Evolutionary conservation across 2,797 vertebrate species (phyloP).

Genomic region (Enteromius radiatus): DNA sequence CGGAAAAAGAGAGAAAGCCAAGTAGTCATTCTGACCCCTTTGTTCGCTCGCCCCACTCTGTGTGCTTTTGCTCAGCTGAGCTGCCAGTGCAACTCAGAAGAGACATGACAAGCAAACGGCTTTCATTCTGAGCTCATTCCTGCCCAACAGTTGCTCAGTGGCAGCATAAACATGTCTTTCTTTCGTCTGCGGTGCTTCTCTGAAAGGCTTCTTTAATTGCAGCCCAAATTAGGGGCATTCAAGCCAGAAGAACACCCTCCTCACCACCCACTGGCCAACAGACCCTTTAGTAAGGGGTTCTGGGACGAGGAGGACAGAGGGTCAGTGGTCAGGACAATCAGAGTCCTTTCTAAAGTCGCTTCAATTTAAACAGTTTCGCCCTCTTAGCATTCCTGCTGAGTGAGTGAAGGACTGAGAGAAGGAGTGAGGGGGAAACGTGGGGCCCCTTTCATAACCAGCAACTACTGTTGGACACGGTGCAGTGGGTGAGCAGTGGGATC

Average conservation of each 20-base stretch:
- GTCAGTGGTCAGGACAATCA: conserved; percentile 75
- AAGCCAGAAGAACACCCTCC: conserved; percentile 48
- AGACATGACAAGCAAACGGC: conserved; percentile 69
- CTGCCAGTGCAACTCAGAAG: conserved; percentile 65
- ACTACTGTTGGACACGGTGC: conserved; percentile 42
- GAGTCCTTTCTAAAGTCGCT: conserved; percentile 65
- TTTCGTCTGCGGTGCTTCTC: conserved; percentile 71
- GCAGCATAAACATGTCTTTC: conserved; percentile 82
- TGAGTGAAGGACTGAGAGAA: conserved; percentile 45
- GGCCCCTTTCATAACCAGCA: conserved; percentile 48
- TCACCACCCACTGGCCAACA: conserved; percentile 53
- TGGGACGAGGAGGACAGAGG: conserved; percentile 70
- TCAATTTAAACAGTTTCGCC: conserved; percentile 74
- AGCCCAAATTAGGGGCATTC: conserved; percentile 71
- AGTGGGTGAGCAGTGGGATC: conserved; percentile 58
- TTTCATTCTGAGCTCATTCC: conserved; percentile 67
- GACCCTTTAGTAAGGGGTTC: conserved; percentile 67
- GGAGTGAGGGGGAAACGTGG: conserved; percentile 35
- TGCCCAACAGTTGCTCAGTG: conserved; percentile 60
- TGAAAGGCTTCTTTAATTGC: conserved; percentile 82
- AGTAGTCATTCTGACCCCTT: conserved; percentile 34
- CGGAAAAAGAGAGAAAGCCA: conserved; percentile 19
- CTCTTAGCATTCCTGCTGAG: conserved; percentile 60
- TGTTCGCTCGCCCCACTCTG: conserved; percentile 15
- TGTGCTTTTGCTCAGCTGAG: conserved; percentile 55